Conservation (phyloP, 2,113 vertebrate genomes). For the Amphiprion percula region DNA sequence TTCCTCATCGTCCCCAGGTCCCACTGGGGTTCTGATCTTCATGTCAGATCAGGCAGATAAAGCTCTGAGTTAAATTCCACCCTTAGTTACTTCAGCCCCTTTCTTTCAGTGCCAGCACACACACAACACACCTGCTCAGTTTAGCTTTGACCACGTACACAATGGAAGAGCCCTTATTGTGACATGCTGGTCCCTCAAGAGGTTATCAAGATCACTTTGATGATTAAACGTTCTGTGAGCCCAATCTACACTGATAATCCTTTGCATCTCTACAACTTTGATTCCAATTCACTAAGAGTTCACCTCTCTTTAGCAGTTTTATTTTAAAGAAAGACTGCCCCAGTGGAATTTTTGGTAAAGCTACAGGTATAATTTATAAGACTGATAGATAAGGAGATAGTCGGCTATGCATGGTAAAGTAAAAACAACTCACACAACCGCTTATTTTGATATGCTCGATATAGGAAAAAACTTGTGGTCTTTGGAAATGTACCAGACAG, state of each 20-base stretch:
- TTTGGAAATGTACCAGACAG: no score
- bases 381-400: no score
- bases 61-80: slow-evolving; percentile 14
- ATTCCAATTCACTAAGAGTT: no score
- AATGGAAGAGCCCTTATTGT: background rate
- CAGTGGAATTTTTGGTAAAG: no score
- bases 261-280: no score
- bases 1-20: background rate
- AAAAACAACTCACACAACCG: no score
- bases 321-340: no score
- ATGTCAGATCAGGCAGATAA: slow-evolving; percentile 23
- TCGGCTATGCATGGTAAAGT: no score
- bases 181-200: background rate
- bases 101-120: slow-evolving; percentile 20
- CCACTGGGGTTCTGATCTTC: slow-evolving; percentile 22
- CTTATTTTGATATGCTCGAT: no score
- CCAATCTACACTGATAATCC: slow-evolving; percentile 8
- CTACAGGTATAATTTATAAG: no score
- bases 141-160: background rate
- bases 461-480: no score
- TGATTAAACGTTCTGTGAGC: slow-evolving; percentile 5
- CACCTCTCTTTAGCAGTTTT: no score
- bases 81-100: background rate
- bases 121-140: slow-evolving; percentile 20
- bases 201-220: background rate